Percentiles rank a stretch among this genome's conserved stretches.
These are phyloP conservation scores for Rugalucina vietnamica DNA, from an alignment of 2,888 invertebrate species.

Conservation along the genomic window DNA sequence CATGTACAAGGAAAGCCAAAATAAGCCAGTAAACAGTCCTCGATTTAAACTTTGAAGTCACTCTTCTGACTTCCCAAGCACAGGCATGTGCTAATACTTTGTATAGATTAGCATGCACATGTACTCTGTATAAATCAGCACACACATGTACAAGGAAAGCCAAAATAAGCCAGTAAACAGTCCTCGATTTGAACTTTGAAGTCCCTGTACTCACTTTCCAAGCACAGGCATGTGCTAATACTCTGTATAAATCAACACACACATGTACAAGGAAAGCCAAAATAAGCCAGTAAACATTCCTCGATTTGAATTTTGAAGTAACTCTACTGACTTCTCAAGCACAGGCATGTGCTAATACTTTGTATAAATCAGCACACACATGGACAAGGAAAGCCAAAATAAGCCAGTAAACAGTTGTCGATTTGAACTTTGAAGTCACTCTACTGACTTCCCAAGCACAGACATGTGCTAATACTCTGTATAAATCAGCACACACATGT, in stretches of 20 bases:
- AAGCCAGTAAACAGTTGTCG: too few relatives aligned
- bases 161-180: too few relatives aligned
- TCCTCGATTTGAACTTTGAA: too few relatives aligned
- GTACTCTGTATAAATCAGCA: neutral
- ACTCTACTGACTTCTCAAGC: neutral
- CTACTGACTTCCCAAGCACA: too few relatives aligned
- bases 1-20: neutral
- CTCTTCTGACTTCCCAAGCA: neutral
- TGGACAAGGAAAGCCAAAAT: neutral
- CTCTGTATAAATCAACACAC: neutral
- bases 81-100: neutral
- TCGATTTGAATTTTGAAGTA: too few relatives aligned
- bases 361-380: neutral
- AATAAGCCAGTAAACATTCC: too few relatives aligned
- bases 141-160: neutral
- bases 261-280: neutral
- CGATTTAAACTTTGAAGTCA: too few relatives aligned
- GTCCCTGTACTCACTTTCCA: too few relatives aligned
- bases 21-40: too few relatives aligned
- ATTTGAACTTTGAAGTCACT: too few relatives aligned
- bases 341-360: neutral
- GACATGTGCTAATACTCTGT: too few relatives aligned
- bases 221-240: conserved; percentile 2
- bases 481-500: too few relatives aligned
- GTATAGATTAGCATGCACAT: neutral